These are phyloP conservation scores for Nemotelus nigrinus DNA, from an alignment of 2,888 invertebrate species.

Conservation along the genomic window DNA sequence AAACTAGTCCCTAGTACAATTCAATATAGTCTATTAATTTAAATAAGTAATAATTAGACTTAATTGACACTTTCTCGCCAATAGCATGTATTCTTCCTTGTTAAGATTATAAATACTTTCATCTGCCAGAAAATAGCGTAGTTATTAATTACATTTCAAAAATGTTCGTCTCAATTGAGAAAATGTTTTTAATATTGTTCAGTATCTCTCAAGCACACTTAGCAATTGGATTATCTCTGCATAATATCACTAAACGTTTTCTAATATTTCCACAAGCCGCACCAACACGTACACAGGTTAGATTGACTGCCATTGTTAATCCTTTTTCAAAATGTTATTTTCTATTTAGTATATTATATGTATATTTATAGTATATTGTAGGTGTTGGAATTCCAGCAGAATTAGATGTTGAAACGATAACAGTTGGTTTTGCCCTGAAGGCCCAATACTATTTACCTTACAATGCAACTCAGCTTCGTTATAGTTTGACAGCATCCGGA, in stretches of 20 bases:
- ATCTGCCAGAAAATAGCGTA: no score
- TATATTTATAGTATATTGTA: slow-evolving; percentile 57
- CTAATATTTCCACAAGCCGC: slow-evolving; percentile 50
- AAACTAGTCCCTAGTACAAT: no score
- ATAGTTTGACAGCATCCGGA: slow-evolving; percentile 52
- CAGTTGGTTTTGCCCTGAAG: slow-evolving; percentile 61
- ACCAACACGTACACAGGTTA: slow-evolving; percentile 47
- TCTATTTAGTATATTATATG: neutral
- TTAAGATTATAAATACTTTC: no score
- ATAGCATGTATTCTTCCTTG: no score
- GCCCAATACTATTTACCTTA: slow-evolving; percentile 61
- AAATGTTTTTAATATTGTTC: no score
- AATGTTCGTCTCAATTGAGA: no score
- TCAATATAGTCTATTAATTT: no score
- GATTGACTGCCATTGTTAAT: neutral
- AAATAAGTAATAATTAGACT: no score
- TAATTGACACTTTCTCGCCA: no score
- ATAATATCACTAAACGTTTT: slow-evolving; percentile 43
- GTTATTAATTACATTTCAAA: no score
- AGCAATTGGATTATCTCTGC: neutral
- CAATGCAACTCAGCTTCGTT: slow-evolving; percentile 51
- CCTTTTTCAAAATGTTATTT: neutral
- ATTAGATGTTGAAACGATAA: slow-evolving; percentile 59
- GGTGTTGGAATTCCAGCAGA: slow-evolving; percentile 63
- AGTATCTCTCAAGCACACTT: no score